Base-by-base conservation (phyloP, 37 sponge, comb jelly and placozoan species). In the Beroe forskalii region DNA sequence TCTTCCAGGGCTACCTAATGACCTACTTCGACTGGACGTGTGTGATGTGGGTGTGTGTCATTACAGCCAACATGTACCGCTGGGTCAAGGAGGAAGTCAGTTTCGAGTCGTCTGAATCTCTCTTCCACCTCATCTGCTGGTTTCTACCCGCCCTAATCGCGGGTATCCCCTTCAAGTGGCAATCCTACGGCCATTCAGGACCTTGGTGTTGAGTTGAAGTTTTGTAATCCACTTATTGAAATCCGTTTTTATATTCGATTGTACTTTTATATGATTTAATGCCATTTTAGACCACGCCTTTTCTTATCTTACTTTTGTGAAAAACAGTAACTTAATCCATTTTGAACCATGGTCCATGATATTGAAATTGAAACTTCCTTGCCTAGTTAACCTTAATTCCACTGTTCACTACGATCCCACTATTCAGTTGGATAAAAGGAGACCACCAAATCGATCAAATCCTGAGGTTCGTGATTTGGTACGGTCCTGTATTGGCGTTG, bases 111-210 rank as follows among this genome's bases (percentile, higher is more conserved):
- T 43, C 86, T 4, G 86, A 80, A 38, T 43, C 86, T 6, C 35
- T 80, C 8, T 80, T 80, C 23, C 86, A 80, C 55, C 23, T 80
- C 38, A 38, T 38, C 22, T 80, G 86, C 30, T 80, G 86, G 86
- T 80, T 80, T 80, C 27, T 80, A 17, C 86, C 86, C 3, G 86
- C 40, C 27, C 37, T 80, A n/a, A 23, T 80, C 0, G 86, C 86
- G 4, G 86, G 93, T 92, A 90, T 94, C 61, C 93, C 93, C 0
- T 94, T 94, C 40, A 63, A 90, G 0, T 38, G 48, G 33, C 9
- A 12, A 0, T 67, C 95, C 2, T 94, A 93, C 61, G 95, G 95
- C 23, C 42, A 39, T 24, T 91, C 92, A 0, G 95, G 95, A 14
- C 89, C 93, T 0, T 93, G 90, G 91, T 94, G 95, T 43, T 80